These are phyloP conservation scores for Dipodomys merriami DNA, from an alignment of 2,113 vertebrate species.

Conservation along the genomic window DNA sequence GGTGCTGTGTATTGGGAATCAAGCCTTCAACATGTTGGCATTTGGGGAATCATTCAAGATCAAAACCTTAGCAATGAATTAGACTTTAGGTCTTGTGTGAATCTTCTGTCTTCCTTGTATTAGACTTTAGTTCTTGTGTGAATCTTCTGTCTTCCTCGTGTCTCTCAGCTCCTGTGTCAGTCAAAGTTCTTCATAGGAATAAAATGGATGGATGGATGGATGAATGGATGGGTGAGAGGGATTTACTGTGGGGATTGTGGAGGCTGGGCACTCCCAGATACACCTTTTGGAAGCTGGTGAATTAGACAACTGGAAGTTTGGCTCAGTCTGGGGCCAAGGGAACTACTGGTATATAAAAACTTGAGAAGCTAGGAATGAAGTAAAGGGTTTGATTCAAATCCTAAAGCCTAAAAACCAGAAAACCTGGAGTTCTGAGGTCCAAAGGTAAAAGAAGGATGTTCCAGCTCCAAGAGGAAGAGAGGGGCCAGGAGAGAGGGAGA, in stretches of 20 bases:
- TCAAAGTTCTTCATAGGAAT: not conserved
- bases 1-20: too few species aligned
- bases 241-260: not conserved
- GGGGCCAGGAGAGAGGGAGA: not conserved
- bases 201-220: not conserved
- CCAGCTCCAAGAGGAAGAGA: too few species aligned
- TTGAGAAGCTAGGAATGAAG: not conserved
- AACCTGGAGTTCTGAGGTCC: not conserved
- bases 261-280: too few species aligned
- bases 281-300: not conserved
- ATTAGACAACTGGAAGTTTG: not conserved
- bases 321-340: not conserved
- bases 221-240: not conserved
- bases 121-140: not conserved
- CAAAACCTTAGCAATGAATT: not conserved
- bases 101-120: not conserved
- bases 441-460: not conserved
- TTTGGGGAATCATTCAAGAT: not conserved
- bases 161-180: not conserved
- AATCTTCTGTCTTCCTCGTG: too few species aligned
- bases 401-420: not conserved
- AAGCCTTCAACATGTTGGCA: not conserved
- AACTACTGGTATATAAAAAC: not conserved
- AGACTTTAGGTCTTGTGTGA: too few species aligned
- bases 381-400: not conserved